Percentiles rank a stretch among this genome's conserved stretches.
phyloP scores from a whole-genome alignment of 1,140 invertebrate genomes.

The Magallana ariakensis region DNA sequence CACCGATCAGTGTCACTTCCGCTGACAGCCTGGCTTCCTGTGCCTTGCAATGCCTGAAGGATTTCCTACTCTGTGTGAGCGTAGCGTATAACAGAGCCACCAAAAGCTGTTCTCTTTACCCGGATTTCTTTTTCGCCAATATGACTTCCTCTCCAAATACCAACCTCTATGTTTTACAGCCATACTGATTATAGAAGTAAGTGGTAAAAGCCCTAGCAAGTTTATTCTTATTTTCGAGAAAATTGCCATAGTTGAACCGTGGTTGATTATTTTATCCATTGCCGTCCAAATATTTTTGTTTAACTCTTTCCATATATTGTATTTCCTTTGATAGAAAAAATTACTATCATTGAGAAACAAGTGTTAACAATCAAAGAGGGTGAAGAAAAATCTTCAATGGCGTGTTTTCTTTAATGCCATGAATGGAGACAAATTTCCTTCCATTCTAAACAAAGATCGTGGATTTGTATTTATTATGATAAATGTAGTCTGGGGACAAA shows the following conservation, averaged over 20 bases:
- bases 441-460: too few relatives aligned
- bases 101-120: neutral
- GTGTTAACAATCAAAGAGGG: too few relatives aligned
- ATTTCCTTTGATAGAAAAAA: too few relatives aligned
- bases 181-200: neutral
- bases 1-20: neutral
- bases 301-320: neutral
- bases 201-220: neutral
- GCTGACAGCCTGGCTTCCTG: neutral
- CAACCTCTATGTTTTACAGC: neutral
- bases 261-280: neutral
- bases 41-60: neutral
- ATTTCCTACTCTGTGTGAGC: neutral
- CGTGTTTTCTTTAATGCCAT: too few relatives aligned
- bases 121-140: neutral
- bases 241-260: neutral
- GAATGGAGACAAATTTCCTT: too few relatives aligned
- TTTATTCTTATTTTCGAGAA: neutral
- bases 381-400: too few relatives aligned
- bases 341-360: too few relatives aligned
- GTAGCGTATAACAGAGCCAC: neutral
- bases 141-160: neutral
- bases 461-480: too few relatives aligned
- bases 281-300: neutral
- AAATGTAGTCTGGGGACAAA: too few relatives aligned